Evolutionary conservation across 2,888 invertebrate species (phyloP), one percentile per base, ranked within the genome.

Genomic region (Nephrotoma flavescens): DNA sequence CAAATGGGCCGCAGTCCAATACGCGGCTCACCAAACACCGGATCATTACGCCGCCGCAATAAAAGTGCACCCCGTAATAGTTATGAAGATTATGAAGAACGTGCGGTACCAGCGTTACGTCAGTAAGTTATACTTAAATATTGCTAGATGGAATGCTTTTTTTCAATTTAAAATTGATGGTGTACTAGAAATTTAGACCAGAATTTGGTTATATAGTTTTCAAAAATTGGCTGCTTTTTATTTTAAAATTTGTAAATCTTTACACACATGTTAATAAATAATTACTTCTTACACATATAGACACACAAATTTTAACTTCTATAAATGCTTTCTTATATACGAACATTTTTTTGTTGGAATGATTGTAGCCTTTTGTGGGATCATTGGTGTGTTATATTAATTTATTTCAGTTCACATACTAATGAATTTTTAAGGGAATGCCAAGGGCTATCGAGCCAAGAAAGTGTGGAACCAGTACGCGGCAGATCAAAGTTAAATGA

Each of bases 51-150:
- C 91, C 92, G 96, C 90, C 91, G 94, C 86, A 94, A 94, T 88
- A 95, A 95, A 90, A 95, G 95, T 87, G 95, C 94, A 1, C 92
- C 92, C 3, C 92, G 94, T 15, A 94, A 95, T 12, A 96, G 96
- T 4, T 97, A 96, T 89, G 96, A 97, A 90, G 96, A 96, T 88
- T 97, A 97, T 89, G 97, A 97, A 90, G 97, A 97, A 89, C 93
- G 97, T 87, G 94, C 96, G 0, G 93, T 97, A 87, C 97, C 97
- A 7, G 96, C 97, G 52, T 92, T 97, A 86, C 94, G 97, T 91
- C 97, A 96, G 97, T 97, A 93, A 94, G 95, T 92, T 83, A n/a
- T n/a, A n/a, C 45, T 41, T 42, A 41, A 12, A 86, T 87, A 12
- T 31, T 31, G 5, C 11, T 85, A 2, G 19, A 11, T 31, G 71